Base-by-base conservation (phyloP, 2,888 invertebrate genomes). In the Dryocosmus kuriphilus region DNA sequence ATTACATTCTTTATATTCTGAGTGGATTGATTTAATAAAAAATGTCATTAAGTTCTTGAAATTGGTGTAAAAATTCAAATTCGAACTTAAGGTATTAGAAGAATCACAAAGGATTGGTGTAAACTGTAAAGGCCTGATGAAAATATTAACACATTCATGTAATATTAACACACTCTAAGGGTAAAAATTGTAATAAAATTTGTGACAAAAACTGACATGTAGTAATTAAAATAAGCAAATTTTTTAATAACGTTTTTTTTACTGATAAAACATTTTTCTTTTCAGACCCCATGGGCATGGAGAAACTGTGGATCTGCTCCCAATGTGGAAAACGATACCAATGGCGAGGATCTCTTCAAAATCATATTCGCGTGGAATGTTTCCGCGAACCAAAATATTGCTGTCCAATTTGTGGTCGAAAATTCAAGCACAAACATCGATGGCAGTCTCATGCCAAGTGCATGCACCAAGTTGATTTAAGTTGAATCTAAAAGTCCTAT, bases 391-490 rank as follows among this genome's bases (percentile, higher is more conserved):
- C 88, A 22, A 85, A 93, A 0, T 95, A 93, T 86, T 93, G 93
- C 38, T 97, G 97, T 90, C 93, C 93, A 35, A 92, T 94, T 74
- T 97, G 97, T 87, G 93, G 94, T 38, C 94, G 95, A 84, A 94
- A 94, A 82, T 97, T 97, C 90, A 96, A 95, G 1, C 93, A 97
- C 78, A 95, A 95, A 81, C 85, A 86, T 30, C 80, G 83, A 11
- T 81, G 81, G 82, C 83, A 80, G 51, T 83, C 83, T 16, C 84
- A 83, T 51, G 77, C 81, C 14, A 80, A 77, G 71, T 71, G 71
- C 51, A 46, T 71, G 30, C 71, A 71, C 32, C 30, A 71, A 19
- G 27, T 71, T 30, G 71, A 71, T 55, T 55, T 71, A 30, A 71
- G 19, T 71, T 71, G 46, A 30, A 71, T 51, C 1, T 1, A 30